These are phyloP conservation scores for Sarcophaga bullata DNA, from an alignment of 1,140 invertebrate species.

Conservation along the genomic window DNA sequence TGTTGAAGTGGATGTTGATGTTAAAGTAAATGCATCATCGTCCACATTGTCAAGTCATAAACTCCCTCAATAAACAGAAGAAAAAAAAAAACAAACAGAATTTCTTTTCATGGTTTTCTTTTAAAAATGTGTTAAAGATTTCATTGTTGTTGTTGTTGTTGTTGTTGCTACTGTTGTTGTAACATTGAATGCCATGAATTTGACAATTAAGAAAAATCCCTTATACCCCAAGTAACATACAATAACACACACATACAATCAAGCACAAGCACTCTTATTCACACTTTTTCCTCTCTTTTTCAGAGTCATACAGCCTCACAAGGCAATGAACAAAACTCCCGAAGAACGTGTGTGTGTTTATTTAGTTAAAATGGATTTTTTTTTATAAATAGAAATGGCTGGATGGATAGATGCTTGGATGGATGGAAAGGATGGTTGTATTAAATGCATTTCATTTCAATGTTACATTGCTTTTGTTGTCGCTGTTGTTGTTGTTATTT, in stretches of 20 bases:
- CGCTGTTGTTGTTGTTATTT: neutral
- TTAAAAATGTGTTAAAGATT: neutral
- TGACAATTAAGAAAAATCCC: slow-evolving; percentile 16
- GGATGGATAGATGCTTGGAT: neutral
- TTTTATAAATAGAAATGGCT: slow-evolving; percentile 21
- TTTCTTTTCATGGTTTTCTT: neutral
- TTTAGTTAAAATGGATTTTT: neutral
- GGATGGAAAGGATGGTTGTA: slow-evolving; percentile 3
- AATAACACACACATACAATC: neutral
- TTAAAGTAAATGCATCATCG: neutral
- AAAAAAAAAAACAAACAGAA: neutral
- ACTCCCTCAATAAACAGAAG: neutral
- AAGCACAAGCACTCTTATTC: neutral
- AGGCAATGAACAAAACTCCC: neutral
- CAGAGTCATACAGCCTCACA: neutral
- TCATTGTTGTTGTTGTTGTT: neutral
- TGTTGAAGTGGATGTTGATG: neutral
- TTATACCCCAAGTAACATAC: neutral
- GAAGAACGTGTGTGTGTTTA: neutral
- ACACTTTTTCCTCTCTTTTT: neutral
- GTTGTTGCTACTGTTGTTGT: neutral
- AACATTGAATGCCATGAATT: neutral
- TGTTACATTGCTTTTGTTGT: no score
- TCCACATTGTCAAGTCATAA: neutral
- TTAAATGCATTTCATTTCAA: neutral